phyloP scores from a whole-genome alignment of 2,888 invertebrate genomes.

The Actias luna region DNA sequence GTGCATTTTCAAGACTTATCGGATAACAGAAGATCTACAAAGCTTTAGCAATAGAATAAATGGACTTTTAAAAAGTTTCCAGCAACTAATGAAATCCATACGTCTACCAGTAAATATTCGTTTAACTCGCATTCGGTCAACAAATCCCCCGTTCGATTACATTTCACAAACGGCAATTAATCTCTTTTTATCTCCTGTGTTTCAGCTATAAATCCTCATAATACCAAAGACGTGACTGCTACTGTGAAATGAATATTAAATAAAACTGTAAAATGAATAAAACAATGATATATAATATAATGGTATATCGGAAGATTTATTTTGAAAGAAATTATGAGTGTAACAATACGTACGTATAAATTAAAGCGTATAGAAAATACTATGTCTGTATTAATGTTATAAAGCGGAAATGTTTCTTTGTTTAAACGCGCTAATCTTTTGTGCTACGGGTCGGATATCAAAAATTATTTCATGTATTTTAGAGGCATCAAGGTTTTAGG shows the following conservation, averaged over 20 bases:
- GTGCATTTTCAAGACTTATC: not conserved
- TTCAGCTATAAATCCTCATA: constrained; percentile 18
- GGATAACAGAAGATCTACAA: not conserved
- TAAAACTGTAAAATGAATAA: constrained; percentile 8
- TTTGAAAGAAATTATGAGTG: too few species aligned
- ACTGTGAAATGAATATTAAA: constrained; percentile 16
- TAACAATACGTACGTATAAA: too few species aligned
- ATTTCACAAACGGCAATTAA: constrained; percentile 16
- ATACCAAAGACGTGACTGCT: constrained; percentile 9
- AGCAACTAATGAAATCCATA: not conserved
- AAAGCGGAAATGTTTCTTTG: too few species aligned
- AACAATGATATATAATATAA: not conserved
- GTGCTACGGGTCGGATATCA: too few species aligned
- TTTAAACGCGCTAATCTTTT: too few species aligned
- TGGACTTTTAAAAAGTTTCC: not conserved
- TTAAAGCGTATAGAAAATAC: too few species aligned
- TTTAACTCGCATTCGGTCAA: not conserved
- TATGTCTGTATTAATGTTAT: too few species aligned
- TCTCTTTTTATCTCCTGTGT: constrained; percentile 16
- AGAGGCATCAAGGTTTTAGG: too few species aligned
- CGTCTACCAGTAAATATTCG: not conserved
- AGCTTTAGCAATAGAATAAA: not conserved
- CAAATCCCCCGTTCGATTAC: constrained; percentile 12
- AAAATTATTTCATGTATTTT: too few species aligned
- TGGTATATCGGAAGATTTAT: not conserved